phyloP scores from a whole-genome alignment of 1,140 invertebrate species.

The Bacillus rossius region DNA sequence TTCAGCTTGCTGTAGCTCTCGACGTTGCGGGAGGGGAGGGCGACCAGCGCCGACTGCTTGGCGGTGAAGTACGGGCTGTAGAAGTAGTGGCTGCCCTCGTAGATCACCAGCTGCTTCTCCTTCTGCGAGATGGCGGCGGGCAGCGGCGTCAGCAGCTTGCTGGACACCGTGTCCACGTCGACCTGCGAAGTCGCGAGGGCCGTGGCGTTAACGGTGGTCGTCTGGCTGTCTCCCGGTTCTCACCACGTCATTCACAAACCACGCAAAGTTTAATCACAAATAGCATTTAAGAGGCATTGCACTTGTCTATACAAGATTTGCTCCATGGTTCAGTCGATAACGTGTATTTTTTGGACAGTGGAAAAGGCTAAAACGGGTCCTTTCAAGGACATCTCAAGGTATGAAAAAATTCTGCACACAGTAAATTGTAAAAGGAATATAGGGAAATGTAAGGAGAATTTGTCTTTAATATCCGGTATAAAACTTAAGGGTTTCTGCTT shows the following conservation, averaged over 20 bases:
- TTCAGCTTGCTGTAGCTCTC: constrained; percentile 86
- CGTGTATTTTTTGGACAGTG: no score
- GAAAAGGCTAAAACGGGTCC: not conserved
- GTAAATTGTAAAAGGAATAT: no score
- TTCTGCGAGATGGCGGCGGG: constrained; percentile 85
- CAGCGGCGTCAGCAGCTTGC: constrained; percentile 71
- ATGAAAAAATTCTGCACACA: no score
- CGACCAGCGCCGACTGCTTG: constrained; percentile 76
- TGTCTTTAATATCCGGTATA: no score
- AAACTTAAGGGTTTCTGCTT: no score
- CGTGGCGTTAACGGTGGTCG: not conserved
- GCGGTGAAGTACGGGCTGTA: constrained; percentile 75
- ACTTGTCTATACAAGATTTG: no score
- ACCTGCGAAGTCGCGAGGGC: not conserved
- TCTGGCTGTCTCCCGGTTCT: not conserved
- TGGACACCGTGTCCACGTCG: constrained; percentile 69
- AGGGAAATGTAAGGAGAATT: no score
- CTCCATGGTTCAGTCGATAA: no score
- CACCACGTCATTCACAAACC: not conserved
- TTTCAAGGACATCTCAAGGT: not conserved
- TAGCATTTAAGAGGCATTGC: not conserved
- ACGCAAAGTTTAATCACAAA: not conserved
- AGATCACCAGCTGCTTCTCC: constrained; percentile 90
- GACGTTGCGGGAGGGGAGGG: constrained; percentile 68
- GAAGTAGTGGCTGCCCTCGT: constrained; percentile 75